Base-by-base conservation (phyloP, 37 sponge, comb jelly and placozoan genomes). In the Chondrosia reniformis region DNA sequence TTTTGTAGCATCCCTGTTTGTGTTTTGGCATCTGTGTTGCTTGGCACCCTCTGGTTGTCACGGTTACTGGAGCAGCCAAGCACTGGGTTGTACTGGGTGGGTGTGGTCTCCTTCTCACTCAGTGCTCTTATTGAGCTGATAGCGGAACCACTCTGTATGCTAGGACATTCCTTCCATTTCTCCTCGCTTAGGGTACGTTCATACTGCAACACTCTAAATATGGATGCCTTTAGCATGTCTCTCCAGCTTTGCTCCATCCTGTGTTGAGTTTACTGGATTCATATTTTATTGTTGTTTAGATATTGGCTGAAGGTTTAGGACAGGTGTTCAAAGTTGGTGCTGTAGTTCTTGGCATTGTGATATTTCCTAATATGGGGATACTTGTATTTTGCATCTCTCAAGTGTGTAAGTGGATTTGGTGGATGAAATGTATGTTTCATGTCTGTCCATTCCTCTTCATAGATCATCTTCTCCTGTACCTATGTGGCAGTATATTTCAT, bases 71-170 rank as follows among this genome's bases (percentile, higher is more conserved):
- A 86, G 37, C 84, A 86, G 74, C 97, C 97, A 1, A 55, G 31
- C 64, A 46, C 80, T 4, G 42, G 38, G 12, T 74, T 83, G 34
- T 88, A 98, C 61, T 32, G 63, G 22, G 21, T 76, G 5, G 94
- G 84, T 38, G 96, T 95, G n/a, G 30, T 59, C 4, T 45, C 88
- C 33, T 98, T 87, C 57, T 78, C 84, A 22, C 37, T 91, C 19
- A 57, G 82, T 10, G 94, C 89, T 39, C 81, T 98, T 5, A 9
- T 83, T n/a, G 94, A 92, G 69, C 63, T 95, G 37, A 33, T 76
- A 1, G 87, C 83, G 10, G 99, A 98, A 76, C 99, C 99, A 41
- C 79, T 93, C 0, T 86, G 80, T 73, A 59, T 96, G 38, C 44
- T 96, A 52, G 86, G 79, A 0, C 91, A 93, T 69, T 36, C 46